A percentile compares a stretch with the other conserved stretches of the same genome.
These are phyloP conservation scores for Ceyx cyanopectus DNA, from an alignment of 2,113 vertebrate genomes.

Conservation along the genomic window DNA sequence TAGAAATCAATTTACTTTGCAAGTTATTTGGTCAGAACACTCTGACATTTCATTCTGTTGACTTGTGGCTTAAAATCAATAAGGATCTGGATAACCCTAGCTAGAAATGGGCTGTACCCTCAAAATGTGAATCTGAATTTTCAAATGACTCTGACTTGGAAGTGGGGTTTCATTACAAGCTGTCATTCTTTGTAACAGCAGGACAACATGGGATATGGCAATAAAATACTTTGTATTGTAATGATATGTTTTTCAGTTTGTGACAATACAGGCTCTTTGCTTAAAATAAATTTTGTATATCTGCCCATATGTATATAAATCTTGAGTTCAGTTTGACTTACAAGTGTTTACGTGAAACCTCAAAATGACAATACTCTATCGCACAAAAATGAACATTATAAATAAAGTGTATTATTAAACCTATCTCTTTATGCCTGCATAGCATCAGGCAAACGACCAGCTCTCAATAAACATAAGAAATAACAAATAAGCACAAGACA, in stretches of 20 bases:
- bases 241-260: background rate
- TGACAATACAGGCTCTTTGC: background rate
- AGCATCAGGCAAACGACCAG: conserved; percentile 27
- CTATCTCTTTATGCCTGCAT: background rate
- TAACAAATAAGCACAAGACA: conserved; percentile 31
- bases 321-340: background rate
- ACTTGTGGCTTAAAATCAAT: background rate
- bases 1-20: background rate
- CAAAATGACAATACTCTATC: background rate
- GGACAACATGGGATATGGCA: background rate
- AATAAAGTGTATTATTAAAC: background rate
- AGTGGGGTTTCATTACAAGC: background rate
- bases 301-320: background rate
- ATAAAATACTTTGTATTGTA: background rate
- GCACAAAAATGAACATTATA: background rate
- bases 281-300: background rate
- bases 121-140: background rate
- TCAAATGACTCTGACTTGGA: background rate
- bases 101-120: background rate
- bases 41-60: background rate
- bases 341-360: background rate
- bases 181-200: background rate
- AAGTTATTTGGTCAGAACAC: background rate
- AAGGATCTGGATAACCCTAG: background rate
- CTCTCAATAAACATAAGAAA: background rate